Conservation (phyloP, 2,113 vertebrate species). For the Mus pahari region DNA sequence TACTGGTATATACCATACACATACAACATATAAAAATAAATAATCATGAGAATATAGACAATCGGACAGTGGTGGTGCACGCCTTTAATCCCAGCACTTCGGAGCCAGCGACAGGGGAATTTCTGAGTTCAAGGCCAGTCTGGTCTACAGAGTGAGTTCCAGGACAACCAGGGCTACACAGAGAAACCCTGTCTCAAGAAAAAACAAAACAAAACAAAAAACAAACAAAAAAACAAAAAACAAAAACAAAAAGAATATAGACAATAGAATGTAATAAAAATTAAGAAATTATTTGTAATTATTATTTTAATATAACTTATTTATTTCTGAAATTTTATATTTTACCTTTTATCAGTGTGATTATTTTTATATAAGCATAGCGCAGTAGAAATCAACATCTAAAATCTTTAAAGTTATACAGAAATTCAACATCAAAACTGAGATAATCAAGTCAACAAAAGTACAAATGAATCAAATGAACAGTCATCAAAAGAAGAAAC, state of each 20-base stretch:
- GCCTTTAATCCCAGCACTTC: no score
- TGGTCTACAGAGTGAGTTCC: no score
- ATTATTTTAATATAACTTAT: constrained; percentile 14
- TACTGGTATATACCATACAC: neutral
- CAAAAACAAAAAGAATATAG: neutral
- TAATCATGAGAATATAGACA: neutral
- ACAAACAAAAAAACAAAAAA: no score
- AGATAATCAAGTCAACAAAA: neutral
- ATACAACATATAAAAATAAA: constrained; percentile 10
- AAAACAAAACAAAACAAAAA: no score
- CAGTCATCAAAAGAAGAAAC: neutral
- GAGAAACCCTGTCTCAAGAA: no score
- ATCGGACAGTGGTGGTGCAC: no score
- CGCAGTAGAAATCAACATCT: neutral
- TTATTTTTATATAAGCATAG: neutral
- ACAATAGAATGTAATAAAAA: constrained; percentile 18
- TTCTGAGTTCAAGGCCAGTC: no score
- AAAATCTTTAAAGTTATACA: neutral
- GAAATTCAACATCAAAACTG: neutral
- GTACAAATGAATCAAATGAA: neutral
- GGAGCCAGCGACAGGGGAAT: no score
- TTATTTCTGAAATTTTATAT: neutral
- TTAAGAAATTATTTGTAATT: constrained; percentile 1
- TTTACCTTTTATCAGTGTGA: neutral
- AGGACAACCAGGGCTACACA: no score